Evolutionary conservation across 2,888 invertebrate genomes (phyloP).

Genomic region (Augochlorella aurata): DNA sequence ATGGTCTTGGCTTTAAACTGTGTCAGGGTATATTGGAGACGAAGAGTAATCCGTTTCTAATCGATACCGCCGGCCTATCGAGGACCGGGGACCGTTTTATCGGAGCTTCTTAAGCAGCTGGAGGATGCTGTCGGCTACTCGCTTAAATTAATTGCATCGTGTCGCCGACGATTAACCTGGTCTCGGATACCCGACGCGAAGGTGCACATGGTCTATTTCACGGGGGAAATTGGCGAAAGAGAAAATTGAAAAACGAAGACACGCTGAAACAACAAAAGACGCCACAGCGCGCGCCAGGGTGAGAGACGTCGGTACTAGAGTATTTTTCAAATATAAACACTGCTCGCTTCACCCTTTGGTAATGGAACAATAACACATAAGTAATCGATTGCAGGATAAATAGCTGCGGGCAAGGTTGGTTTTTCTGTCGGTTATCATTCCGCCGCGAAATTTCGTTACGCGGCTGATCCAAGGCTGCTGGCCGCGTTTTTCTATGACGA

Average conservation of each 20-base stretch:
- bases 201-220: background rate
- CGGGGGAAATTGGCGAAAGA: background rate
- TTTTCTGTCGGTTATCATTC: conserved; percentile 38
- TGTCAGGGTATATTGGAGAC: conserved; percentile 53
- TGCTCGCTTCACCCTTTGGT: conserved; percentile 36
- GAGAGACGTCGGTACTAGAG: conserved; percentile 15
- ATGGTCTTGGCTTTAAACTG: conserved; percentile 62
- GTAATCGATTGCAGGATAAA: conserved; percentile 52
- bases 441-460: conserved; percentile 32
- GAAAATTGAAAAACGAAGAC: background rate
- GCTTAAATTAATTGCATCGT: no score
- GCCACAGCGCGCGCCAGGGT: conserved; percentile 18
- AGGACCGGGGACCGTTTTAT: background rate
- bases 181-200: no score
- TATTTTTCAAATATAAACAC: conserved; percentile 31
- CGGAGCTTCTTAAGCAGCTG: background rate
- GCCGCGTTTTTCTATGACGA: background rate
- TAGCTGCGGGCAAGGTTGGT: conserved; percentile 40
- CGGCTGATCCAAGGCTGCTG: conserved; percentile 3
- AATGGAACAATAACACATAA: conserved; percentile 58
- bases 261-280: conserved; percentile 10
- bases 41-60: conserved; percentile 52
- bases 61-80: conserved; percentile 26
- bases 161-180: no score
- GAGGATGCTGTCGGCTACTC: no score